Base-by-base conservation (phyloP, 1,140 invertebrate genomes). In the Macrotrachela quadricornifera region DNA sequence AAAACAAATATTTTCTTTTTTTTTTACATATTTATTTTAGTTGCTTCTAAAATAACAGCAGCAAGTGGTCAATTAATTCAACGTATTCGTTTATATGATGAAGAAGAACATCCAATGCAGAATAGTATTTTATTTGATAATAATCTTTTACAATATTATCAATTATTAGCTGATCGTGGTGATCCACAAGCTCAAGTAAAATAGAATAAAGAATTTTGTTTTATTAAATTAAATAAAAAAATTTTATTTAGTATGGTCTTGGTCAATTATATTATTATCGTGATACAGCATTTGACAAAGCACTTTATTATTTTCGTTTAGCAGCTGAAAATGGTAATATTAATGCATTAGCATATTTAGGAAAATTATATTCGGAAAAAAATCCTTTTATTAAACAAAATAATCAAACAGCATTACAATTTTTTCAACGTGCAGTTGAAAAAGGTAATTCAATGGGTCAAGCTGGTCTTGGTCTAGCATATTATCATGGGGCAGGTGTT, bases 191-290 rank as follows among this genome's bases (percentile, higher is more conserved):
- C 91, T 14, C 86, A 91, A 30, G 21, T 30, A 30, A 4, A 30
- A 30, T 8, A 30, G 8, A 30, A 30, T 30, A 30, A 2, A 30
- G n/a, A n/a, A n/a, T n/a, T 30, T 30, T 30, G 21, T 30, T 30
- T 8, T 30, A 4, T 30, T 30, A 4, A 30, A 30, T 30, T 30
- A 30, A 4, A 8, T 30, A 30, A 30, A 4, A 2, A 30, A 30
- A 30, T 30, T 30, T 30, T 30, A 4, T 30, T 30, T 30, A 30
- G 21, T 83, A 95, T 55, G 88, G 86, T 0, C 71, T 97, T 0
- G 91, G 90, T 0, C 90, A 96, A 66, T 71, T 97, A n/a, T 88
- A 95, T 73, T 92, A 92, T 72, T 90, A 95, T 72, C 92, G 92
- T 18, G 88, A 30, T 30, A 30, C 8, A 30, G 21, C 21, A 2